Evolutionary conservation across 2,888 invertebrate species (phyloP).

Genomic region (Megaustenia siamemsis): DNA sequence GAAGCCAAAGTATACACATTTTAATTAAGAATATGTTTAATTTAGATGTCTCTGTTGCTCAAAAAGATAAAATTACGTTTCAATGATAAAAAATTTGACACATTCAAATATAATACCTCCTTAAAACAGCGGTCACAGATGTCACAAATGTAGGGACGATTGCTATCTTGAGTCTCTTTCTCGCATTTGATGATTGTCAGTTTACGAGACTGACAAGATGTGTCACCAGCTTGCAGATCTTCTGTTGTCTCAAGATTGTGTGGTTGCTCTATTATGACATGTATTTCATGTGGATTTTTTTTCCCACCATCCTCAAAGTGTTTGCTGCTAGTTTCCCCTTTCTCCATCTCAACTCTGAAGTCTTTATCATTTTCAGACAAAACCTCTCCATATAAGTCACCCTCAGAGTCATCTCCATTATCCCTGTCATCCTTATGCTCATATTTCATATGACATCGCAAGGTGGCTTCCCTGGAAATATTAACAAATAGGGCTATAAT

Average conservation of each 20-base stretch:
- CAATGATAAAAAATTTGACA: too few relatives aligned
- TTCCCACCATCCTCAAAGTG: slow-evolving; percentile 2
- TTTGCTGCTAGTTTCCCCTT: slow-evolving; percentile 24
- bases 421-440: slow-evolving; percentile 67
- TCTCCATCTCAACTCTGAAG: slow-evolving; percentile 39
- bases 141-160: slow-evolving; percentile 65
- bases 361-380: slow-evolving; percentile 61
- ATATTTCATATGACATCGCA: slow-evolving; percentile 72
- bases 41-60: too few relatives aligned
- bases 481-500: neutral
- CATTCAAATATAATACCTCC: slow-evolving; percentile 63
- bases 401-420: slow-evolving; percentile 60
- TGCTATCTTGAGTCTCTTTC: slow-evolving; percentile 32
- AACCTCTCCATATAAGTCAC: slow-evolving; percentile 58
- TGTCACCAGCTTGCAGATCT: neutral
- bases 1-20: too few relatives aligned
- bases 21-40: too few relatives aligned
- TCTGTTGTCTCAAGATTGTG: slow-evolving; percentile 1
- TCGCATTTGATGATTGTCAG: neutral
- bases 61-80: too few relatives aligned
- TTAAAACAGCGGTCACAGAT: slow-evolving; percentile 71
- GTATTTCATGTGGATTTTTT: slow-evolving; percentile 39
- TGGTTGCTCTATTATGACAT: slow-evolving; percentile 37
- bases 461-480: slow-evolving; percentile 70
- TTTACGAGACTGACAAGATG: neutral